Conservation (phyloP, 2,797 vertebrate genomes). For the Amblyraja radiata region DNA sequence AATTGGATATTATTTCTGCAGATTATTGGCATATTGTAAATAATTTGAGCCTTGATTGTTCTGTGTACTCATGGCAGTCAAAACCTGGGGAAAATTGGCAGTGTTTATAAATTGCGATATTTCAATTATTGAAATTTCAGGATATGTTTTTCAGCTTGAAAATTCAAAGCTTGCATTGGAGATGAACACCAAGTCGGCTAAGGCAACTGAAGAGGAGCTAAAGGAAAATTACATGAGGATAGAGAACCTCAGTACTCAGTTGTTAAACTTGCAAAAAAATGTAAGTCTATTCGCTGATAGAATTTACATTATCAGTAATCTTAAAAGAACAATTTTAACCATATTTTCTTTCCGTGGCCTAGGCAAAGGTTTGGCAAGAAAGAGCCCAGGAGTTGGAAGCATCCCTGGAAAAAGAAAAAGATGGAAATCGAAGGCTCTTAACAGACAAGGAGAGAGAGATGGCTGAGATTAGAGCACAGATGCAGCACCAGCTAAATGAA, state of each 20-base stretch:
- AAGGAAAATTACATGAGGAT: constrained; percentile 68
- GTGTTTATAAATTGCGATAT: too few relatives aligned
- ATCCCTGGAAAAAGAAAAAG: constrained; percentile 66
- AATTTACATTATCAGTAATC: background rate
- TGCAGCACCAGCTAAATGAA: constrained; percentile 76
- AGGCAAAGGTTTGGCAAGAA: constrained; percentile 75
- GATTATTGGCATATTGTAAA: background rate
- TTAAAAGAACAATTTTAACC: background rate
- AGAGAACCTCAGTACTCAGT: constrained; percentile 67
- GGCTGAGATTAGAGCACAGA: constrained; percentile 63
- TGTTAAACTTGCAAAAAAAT: constrained; percentile 76
- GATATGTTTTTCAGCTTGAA: constrained; percentile 63
- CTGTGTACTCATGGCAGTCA: background rate
- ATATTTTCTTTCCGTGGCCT: constrained; percentile 29
- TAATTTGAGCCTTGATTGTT: background rate
- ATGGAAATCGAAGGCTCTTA: constrained; percentile 59
- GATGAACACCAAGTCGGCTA: constrained; percentile 69
- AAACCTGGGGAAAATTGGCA: background rate
- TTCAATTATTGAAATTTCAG: background rate
- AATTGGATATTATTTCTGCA: background rate
- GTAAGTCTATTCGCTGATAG: constrained; percentile 45
- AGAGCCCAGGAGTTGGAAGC: constrained; percentile 73
- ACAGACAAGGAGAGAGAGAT: constrained; percentile 72
- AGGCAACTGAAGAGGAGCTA: constrained; percentile 73
- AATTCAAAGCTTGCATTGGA: constrained; percentile 69